These are phyloP conservation scores for Aphidoletes aphidimyza DNA, from an alignment of 2,888 invertebrate genomes.

Conservation along the genomic window DNA sequence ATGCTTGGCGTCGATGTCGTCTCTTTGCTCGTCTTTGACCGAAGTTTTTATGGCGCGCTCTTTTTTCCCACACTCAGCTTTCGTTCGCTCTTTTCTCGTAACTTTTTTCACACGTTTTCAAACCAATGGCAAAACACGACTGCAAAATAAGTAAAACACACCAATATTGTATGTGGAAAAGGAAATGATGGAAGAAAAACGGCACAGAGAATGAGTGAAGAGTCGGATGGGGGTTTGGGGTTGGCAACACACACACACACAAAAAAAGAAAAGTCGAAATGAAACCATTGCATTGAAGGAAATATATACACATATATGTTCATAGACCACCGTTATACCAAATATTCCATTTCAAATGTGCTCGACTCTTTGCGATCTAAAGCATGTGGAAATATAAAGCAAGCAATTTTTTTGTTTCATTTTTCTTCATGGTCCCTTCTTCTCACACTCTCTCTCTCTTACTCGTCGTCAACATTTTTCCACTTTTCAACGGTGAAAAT, in stretches of 20 bases:
- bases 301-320: neutral
- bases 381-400: slow-evolving; percentile 33
- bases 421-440: neutral
- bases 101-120: slow-evolving; percentile 34
- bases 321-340: neutral
- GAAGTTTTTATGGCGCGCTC: neutral
- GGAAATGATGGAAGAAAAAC: slow-evolving; percentile 2
- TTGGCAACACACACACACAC: neutral
- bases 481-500: slow-evolving; percentile 33
- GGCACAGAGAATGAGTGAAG: no score
- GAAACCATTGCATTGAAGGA: neutral
- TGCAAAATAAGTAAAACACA: slow-evolving; percentile 28
- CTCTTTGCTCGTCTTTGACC: neutral
- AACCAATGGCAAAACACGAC: neutral
- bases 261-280: neutral
- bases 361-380: neutral
- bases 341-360: slow-evolving; percentile 39
- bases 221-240: no score
- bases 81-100: neutral
- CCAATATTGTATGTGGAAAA: slow-evolving; percentile 42
- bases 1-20: slow-evolving; percentile 51
- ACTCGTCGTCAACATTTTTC: neutral
- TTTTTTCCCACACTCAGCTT: no score
- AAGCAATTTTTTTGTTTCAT: slow-evolving; percentile 21
- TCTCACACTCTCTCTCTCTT: neutral